Evolutionary conservation across 2,888 invertebrate genomes (phyloP).

Genomic region (Lycocerus yunnanus): DNA sequence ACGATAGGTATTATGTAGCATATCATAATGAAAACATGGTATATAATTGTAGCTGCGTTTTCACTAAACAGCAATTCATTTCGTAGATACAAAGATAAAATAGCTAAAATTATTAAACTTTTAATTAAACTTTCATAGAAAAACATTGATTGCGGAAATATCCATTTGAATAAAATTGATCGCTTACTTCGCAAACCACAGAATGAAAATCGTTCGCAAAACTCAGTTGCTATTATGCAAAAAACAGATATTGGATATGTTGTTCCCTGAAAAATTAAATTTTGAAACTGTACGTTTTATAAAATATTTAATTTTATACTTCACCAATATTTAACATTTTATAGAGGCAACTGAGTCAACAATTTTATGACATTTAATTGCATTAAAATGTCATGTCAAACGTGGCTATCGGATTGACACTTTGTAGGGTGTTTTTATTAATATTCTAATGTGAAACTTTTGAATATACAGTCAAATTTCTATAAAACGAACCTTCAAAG

Average conservation of each 20-base stretch:
- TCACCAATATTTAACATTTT: background rate
- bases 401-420: too few relatives aligned
- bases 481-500: too few relatives aligned
- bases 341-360: background rate
- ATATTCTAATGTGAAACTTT: too few relatives aligned
- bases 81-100: constrained; percentile 75
- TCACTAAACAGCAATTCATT: constrained; percentile 69
- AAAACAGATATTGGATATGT: constrained; percentile 71
- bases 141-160: background rate
- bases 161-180: background rate
- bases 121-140: background rate
- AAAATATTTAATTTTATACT: background rate
- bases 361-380: background rate
- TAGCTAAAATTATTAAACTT: constrained; percentile 61
- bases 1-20: constrained; percentile 77
- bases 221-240: constrained; percentile 83
- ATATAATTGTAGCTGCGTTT: constrained; percentile 73
- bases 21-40: constrained; percentile 76
- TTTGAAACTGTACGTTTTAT: background rate
- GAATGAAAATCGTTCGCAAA: constrained; percentile 85
- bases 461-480: too few relatives aligned
- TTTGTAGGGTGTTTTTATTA: too few relatives aligned
- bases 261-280: constrained; percentile 34
- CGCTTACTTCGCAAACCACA: constrained; percentile 77
- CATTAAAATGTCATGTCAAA: background rate